Evolutionary conservation across 2,888 invertebrate genomes (phyloP), one percentile per base, ranked within the genome.

Genomic region (Drosophila neotestacea): DNA sequence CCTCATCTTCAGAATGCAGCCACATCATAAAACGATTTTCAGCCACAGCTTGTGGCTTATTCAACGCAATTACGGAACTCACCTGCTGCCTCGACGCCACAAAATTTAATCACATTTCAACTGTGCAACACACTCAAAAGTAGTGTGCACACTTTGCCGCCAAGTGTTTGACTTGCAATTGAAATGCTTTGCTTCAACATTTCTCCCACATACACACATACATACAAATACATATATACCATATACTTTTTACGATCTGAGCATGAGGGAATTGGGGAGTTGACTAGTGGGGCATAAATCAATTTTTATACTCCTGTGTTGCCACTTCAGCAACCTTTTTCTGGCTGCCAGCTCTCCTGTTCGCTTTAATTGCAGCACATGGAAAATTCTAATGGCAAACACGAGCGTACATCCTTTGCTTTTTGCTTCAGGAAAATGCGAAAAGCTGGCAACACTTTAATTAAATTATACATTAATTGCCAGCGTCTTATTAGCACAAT

Each of bases 391-490:
- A 77, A 81, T 77, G 82, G 78, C 70, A 79, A 74, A 75, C 75
- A 81, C 72, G 85, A 73, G 71, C 81, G 32, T 32, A 28, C 54
- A 54, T 41, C 10, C 60, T 51, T 44, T 34, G 30, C 42, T 27
- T 32, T n/a, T 41, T 32, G 54, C 38, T 6, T n/a, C 30, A 22
- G 22, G 30, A 27, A 50, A 32, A 47, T 7, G 42, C 16, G 62
- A 39, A 58, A 41, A 55, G 64, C 65, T 60, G 62, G 52, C 55
- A 66, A 56, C 54, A 59, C 67, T 79, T 84, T 85, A 89, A 85
- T 85, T 85, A 82, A 89, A 85, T 89, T 89, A 85, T 85, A 58
- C 58, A 64, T 48, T 64, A 89, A 89, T 85, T 85, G 87, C 73
- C 79, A 78, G 73, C 65, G 66, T 70, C 84, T 73, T 84, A 88